Evolutionary conservation across 2,888 invertebrate genomes (phyloP), one percentile per base, ranked within the genome.

Genomic region (Amphiduros pacificus): DNA sequence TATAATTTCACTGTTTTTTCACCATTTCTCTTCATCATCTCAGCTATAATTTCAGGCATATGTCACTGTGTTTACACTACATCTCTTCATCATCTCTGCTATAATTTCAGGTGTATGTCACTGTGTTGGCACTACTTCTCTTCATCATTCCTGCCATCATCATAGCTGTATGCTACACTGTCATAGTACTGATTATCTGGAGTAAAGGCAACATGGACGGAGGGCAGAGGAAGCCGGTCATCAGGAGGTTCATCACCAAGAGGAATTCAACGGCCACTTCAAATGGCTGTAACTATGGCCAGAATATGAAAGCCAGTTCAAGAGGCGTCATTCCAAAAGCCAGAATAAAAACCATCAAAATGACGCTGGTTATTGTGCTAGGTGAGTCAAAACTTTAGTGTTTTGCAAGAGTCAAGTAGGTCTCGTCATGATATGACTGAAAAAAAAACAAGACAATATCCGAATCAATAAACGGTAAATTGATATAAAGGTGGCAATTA

Each of bases 281-380:
- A n/a, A n/a, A n/a, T n/a, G n/a, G n/a, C n/a, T n/a, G n/a, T n/a
- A n/a, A n/a, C n/a, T n/a, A n/a, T n/a, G n/a, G n/a, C n/a, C n/a
- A n/a, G n/a, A n/a, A n/a, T n/a, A n/a, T n/a, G n/a, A 44, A 44
- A 93, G 93, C 93, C 0, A 94, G 94, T 79, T 94, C 94, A 27
- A 86, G 94, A 55, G 96, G 95, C 50, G 89, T 95, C 64, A 95
- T 96, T 76, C 95, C 95, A 0, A 88, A 92, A 66, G 96, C 96
- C 32, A 95, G 95, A 85, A 93, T 96, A 74, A 96, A 96, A 86
- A 95, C 94, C 20, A 93, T 96, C 66, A 95, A 96, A 84, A 96
- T 96, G 94, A 96, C 96, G 0, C 91, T 96, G 72, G 94, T 94
- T 71, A 96, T 96, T 74, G 94, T 96, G 63, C 91, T 94, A 74